These are phyloP conservation scores for Raja brachyura DNA, from an alignment of 2,113 vertebrate genomes.

Conservation along the genomic window DNA sequence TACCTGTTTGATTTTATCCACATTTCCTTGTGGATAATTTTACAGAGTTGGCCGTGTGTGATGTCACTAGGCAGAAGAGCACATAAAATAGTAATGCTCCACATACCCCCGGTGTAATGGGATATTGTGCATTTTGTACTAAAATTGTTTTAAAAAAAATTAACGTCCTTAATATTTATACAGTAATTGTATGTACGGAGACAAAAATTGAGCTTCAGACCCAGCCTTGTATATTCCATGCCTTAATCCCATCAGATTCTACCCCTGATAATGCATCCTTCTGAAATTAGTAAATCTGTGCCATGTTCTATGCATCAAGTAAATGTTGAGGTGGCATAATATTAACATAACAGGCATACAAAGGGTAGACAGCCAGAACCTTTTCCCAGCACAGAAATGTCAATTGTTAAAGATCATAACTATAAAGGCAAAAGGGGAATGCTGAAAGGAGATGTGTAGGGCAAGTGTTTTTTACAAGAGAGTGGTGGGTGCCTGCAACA, in stretches of 20 bases:
- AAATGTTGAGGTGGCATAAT: neutral
- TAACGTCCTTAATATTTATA: neutral
- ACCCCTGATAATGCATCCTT: neutral
- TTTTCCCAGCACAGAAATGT: too few relatives aligned
- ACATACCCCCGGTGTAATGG: neutral
- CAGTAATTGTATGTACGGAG: neutral
- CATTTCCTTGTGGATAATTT: neutral
- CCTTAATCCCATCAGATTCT: neutral
- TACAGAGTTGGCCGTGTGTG: neutral
- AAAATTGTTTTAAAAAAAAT: neutral
- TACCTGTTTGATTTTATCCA: neutral
- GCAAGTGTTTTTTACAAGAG: too few relatives aligned
- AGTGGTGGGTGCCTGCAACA: too few relatives aligned
- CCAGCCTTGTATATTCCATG: neutral
- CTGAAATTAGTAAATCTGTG: neutral
- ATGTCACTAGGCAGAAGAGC: neutral
- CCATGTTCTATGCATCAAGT: neutral
- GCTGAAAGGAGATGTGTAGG: too few relatives aligned
- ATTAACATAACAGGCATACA: neutral
- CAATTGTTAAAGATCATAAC: too few relatives aligned
- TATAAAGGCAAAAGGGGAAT: too few relatives aligned
- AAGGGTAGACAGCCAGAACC: too few relatives aligned
- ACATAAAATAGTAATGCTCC: neutral
- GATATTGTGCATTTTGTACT: neutral
- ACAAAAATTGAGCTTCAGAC: neutral